Conservation (phyloP, 2,797 vertebrate genomes). For the Sebastes hubbsi region DNA sequence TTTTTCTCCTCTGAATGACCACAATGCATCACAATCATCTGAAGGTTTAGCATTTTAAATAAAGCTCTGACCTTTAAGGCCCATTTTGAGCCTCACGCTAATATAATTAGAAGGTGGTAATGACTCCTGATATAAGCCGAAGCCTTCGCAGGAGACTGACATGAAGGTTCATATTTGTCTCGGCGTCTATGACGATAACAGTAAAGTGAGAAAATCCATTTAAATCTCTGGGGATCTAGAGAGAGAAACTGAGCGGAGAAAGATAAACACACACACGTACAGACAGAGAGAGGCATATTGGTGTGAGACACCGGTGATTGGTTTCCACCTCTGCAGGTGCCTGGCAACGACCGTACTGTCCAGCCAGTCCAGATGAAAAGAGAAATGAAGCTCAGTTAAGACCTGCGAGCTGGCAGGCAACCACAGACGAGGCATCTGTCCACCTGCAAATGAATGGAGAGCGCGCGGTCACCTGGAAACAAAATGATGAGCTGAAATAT, state of each 20-base stretch:
- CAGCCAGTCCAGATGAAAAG: slow-evolving; percentile 55
- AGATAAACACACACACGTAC: slow-evolving; percentile 22
- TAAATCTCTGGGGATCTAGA: neutral
- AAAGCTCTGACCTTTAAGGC: slow-evolving; percentile 52
- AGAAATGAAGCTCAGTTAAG: slow-evolving; percentile 63
- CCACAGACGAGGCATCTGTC: slow-evolving; percentile 17
- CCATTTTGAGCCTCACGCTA: slow-evolving; percentile 18
- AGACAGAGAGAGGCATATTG: neutral
- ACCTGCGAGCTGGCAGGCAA: slow-evolving; percentile 30
- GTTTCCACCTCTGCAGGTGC: slow-evolving; percentile 71
- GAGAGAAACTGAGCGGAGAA: neutral
- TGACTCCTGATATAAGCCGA: slow-evolving; percentile 16
- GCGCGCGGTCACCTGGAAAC: slow-evolving; percentile 49
- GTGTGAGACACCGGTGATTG: slow-evolving; percentile 63
- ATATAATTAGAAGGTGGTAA: slow-evolving; percentile 27
- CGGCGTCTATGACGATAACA: neutral
- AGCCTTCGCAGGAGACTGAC: neutral
- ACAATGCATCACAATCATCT: slow-evolving; percentile 17
- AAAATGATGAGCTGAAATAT: slow-evolving; percentile 25
- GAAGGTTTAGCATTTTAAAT: slow-evolving; percentile 41
- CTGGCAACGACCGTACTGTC: slow-evolving; percentile 73
- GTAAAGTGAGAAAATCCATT: neutral
- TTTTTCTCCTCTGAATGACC: neutral
- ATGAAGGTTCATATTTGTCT: slow-evolving; percentile 1
- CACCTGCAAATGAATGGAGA: slow-evolving; percentile 27